A percentile compares a stretch with the other conserved stretches of the same genome.
Evolutionary conservation across 2,888 invertebrate species (phyloP).

Genomic region (Clostera curtula): DNA sequence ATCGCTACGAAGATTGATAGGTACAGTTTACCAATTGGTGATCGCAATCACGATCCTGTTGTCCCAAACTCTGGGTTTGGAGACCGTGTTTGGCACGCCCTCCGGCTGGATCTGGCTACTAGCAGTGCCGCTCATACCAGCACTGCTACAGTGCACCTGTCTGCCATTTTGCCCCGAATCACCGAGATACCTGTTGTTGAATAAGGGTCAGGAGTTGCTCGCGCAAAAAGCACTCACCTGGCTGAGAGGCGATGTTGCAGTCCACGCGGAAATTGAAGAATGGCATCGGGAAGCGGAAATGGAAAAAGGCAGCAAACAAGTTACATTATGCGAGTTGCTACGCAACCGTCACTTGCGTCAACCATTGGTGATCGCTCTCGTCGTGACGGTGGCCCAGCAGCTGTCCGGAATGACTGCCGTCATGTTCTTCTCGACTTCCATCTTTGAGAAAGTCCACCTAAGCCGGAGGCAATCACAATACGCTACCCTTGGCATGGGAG

Average conservation of each 20-base stretch:
- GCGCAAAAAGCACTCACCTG: slow-evolving; percentile 85
- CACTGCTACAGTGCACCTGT: slow-evolving; percentile 77
- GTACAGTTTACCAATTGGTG: slow-evolving; percentile 91
- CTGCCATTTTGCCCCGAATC: slow-evolving; percentile 90
- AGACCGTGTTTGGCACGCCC: slow-evolving; percentile 80
- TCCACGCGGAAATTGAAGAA: slow-evolving; percentile 89
- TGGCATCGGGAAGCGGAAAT: slow-evolving; percentile 80
- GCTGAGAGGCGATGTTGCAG: slow-evolving; percentile 84
- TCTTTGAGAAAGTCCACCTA: slow-evolving; percentile 83
- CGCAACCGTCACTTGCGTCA: slow-evolving; percentile 81
- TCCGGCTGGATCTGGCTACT: slow-evolving; percentile 85
- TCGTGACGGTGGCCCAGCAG: slow-evolving; percentile 92
- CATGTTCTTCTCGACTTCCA: slow-evolving; percentile 88
- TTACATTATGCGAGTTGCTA: slow-evolving; percentile 82
- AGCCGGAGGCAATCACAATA: slow-evolving; percentile 77
- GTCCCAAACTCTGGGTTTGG: slow-evolving; percentile 84
- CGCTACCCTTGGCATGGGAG: slow-evolving; percentile 88
- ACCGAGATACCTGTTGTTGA: slow-evolving; percentile 83
- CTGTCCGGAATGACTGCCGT: slow-evolving; percentile 92
- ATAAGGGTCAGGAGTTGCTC: slow-evolving; percentile 78
- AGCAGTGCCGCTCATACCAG: slow-evolving; percentile 82
- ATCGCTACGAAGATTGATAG: slow-evolving; percentile 88
- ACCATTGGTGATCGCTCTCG: slow-evolving; percentile 85
- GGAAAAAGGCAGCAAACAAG: slow-evolving; percentile 73
- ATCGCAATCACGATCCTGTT: slow-evolving; percentile 90